A percentile compares a stretch with the other conserved stretches of the same genome.
Conservation (phyloP, 2,113 vertebrate species). For the Archilochus colubris region DNA sequence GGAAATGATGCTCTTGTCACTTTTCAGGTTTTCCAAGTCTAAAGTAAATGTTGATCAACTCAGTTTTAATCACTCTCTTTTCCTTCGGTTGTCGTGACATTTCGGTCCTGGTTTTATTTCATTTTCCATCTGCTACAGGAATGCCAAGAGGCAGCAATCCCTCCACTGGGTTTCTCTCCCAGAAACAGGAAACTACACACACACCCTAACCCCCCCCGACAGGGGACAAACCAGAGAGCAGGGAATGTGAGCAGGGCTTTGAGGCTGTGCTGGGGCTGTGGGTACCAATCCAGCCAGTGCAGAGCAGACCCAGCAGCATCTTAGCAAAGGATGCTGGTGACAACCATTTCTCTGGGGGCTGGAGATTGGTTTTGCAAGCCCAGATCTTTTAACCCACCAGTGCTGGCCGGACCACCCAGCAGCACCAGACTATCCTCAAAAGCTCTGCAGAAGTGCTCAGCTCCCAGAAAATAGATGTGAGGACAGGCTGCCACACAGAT, state of each 20-base stretch:
- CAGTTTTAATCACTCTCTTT: neutral
- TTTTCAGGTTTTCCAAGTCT: neutral
- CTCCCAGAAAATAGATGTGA: accelerated
- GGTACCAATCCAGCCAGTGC: neutral
- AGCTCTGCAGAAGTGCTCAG: neutral
- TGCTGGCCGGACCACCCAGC: neutral
- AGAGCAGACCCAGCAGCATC: accelerated
- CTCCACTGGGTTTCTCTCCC: neutral
- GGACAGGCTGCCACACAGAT: neutral
- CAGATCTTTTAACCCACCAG: neutral
- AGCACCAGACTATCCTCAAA: neutral
- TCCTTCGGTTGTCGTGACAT: neutral
- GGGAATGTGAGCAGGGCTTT: neutral
- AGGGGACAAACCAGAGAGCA: neutral
- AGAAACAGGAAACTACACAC: neutral
- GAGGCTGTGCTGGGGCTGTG: neutral
- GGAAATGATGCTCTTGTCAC: neutral
- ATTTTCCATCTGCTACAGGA: neutral
- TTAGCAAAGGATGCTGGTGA: neutral
- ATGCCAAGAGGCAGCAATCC: neutral
- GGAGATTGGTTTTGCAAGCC: accelerated
- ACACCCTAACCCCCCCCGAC: too few species aligned
- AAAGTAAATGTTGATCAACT: neutral
- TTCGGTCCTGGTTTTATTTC: neutral
- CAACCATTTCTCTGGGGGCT: accelerated